Base-by-base conservation (phyloP, 2,113 vertebrate species). In the Rhinoderma darwinii region DNA sequence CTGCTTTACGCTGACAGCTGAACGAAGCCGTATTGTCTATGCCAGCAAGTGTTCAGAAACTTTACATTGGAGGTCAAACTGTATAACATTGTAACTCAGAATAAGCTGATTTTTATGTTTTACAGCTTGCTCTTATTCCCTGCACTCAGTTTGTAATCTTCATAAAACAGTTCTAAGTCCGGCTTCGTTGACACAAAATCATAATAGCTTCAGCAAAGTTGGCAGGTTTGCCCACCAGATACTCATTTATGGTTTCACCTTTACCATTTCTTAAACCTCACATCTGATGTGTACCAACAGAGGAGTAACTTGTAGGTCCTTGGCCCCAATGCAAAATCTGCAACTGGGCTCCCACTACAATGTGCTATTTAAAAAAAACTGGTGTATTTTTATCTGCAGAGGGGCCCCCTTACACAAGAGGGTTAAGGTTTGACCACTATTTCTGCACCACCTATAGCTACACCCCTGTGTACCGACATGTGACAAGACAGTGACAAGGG, bases 1-100 rank as follows among this genome's bases (percentile, higher is more conserved):
- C 84, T 54, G 76, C 76, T 86, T 77, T 66, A 63, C 73, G 18
- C 51, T 77, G 84, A 85, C 84, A 85, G 84, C 73, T 85, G 73
- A 85, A 18, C 15, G 39, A 20, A 77, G 41, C 54, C 84, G n/a
- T 66, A 85, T 77, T 63, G 51, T 85, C 74, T 63, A 77, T 77
- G 84, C 41, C 84, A 50, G 56, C 56, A 41, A 74, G 32, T 84
- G 72, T 20, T 85, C 73, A 37, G 84, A 77, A 44, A 63, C 74
- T 77, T 75, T 77, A 76, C 25, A 43, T 85, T 85, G 54, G 51
- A 85, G 73, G 74, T 50, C 84, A 77, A 63, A 85, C 56, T 63
- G 27, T 30, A 44, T 50, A 72, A 56, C 50, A 59, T 41, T 84
- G 66, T 18, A 84, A 84, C 56, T 61, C 56, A 27, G 44, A 51